These are phyloP conservation scores for Staurois parvus DNA, from an alignment of 2,797 vertebrate species.

Conservation along the genomic window DNA sequence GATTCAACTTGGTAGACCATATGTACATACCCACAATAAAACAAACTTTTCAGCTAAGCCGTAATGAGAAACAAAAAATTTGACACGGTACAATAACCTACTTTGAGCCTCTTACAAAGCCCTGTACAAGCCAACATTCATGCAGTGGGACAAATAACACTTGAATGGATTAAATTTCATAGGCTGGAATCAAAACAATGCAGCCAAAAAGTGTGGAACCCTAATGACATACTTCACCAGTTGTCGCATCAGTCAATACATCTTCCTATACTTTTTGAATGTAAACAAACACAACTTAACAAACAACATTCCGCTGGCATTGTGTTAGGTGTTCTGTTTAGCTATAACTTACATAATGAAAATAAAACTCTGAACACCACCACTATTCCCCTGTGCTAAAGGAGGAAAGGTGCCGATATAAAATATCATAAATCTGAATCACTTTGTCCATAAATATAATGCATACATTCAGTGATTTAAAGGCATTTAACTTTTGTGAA, in stretches of 20 bases:
- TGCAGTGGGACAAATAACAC: slow-evolving; percentile 1
- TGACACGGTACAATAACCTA: background rate
- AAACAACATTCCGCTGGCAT: background rate
- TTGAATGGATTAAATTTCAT: background rate
- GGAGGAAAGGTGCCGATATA: background rate
- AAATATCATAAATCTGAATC: slow-evolving; percentile 6
- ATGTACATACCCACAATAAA: slow-evolving; percentile 19
- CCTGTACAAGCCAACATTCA: background rate
- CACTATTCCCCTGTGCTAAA: background rate
- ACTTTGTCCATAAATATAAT: slow-evolving; percentile 28
- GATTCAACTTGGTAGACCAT: background rate
- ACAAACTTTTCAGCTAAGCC: background rate
- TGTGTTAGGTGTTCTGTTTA: background rate
- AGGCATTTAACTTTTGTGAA: slow-evolving; percentile 21
- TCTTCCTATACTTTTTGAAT: background rate
- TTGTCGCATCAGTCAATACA: background rate
- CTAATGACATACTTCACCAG: background rate
- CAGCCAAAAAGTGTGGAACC: background rate
- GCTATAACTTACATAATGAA: background rate
- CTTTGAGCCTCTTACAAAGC: background rate
- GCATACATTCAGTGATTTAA: slow-evolving; percentile 50
- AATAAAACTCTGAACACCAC: slow-evolving; percentile 2
- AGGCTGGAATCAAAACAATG: background rate
- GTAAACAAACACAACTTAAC: background rate
- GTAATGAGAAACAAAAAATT: background rate